Base-by-base conservation (phyloP, 2,797 vertebrate genomes). In the Microtus obscurus region DNA sequence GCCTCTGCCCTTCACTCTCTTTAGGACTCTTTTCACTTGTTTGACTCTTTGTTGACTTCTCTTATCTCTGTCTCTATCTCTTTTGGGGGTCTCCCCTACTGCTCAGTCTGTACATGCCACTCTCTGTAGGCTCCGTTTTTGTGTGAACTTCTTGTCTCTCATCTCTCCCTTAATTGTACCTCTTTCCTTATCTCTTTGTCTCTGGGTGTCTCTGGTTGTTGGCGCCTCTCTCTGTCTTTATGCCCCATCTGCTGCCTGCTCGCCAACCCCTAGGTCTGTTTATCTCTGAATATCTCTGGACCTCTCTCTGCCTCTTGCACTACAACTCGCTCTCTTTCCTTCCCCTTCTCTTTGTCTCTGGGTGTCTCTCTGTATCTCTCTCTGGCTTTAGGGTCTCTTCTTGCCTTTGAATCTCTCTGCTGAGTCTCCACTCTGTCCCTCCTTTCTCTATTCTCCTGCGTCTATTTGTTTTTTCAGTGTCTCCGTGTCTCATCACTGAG, bases 141-240 rank as follows among this genome's bases (percentile, higher is more conserved):
- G 74, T 31, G 69, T 82, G 63, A 6, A 76, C 73, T 93, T 93
- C 37, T 40, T 78, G 65, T 7, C 51, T 63, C 56, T 77, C 81
- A 2, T 78, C 65, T 91, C 65, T 56, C 51, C 67, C 93, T 93
- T 78, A 45, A 53, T 3, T 3, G 40, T 56, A 81, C n/a, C 53
- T 90, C 77, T 94, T 86, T 76, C 23, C 43, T 51, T 80, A 23
- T 92, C 89, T 93, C 90, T 93, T 91, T 93, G 53, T 94, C 95
- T 94, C 93, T 96, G 67, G 21, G 65, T 90, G 40, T 96, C 93
- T 76, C 73, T 43, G 71, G 71, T 12, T 74, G 21, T 6, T 74
- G 71, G 74, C 45, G 25, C 69, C 67, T 89, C 31, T 78, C 51
- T 83, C 74, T 65, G 74, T 78, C 34, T 94, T 80, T 40, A 5